Evolutionary conservation across 1,140 invertebrate species (phyloP), one percentile per base, ranked within the genome.

Genomic region (Hestina assimilis): DNA sequence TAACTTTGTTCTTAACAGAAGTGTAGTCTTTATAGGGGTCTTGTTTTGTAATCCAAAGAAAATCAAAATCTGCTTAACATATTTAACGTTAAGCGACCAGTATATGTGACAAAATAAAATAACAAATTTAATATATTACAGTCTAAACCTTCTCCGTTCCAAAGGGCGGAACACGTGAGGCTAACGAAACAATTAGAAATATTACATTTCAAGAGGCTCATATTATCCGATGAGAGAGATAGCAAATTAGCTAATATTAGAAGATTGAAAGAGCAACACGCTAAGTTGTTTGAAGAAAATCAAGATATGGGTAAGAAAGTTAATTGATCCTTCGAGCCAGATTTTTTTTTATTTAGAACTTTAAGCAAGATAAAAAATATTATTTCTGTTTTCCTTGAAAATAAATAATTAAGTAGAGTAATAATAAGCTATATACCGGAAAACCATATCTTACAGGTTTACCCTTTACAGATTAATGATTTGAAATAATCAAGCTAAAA

Each of bases 61-160:
- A n/a, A n/a, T n/a, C n/a, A n/a, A n/a, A n/a, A n/a, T n/a, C n/a
- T n/a, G n/a, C n/a, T n/a, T n/a, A n/a, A n/a, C n/a, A n/a, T n/a
- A n/a, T n/a, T n/a, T n/a, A n/a, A n/a, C n/a, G n/a, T n/a, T n/a
- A n/a, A n/a, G n/a, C n/a, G n/a, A n/a, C n/a, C n/a, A n/a, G n/a
- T n/a, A n/a, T n/a, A n/a, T n/a, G n/a, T n/a, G n/a, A n/a, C n/a
- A n/a, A n/a, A n/a, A n/a, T n/a, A n/a, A n/a, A n/a, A n/a, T n/a
- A n/a, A n/a, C n/a, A n/a, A n/a, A n/a, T n/a, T n/a, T n/a, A n/a
- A n/a, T n/a, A n/a, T n/a, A n/a, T 80, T 78, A 23, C 72, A 89
- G 89, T 63, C 81, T 31, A 88, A 89, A 72, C 86, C 86, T 0
- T 89, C 89, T n/a, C 89, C 89, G 0, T 85, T 79, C 45, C 83